Evolutionary conservation across 2,888 invertebrate genomes (phyloP), one percentile per base, ranked within the genome.

Genomic region (Eulithis prunata): DNA sequence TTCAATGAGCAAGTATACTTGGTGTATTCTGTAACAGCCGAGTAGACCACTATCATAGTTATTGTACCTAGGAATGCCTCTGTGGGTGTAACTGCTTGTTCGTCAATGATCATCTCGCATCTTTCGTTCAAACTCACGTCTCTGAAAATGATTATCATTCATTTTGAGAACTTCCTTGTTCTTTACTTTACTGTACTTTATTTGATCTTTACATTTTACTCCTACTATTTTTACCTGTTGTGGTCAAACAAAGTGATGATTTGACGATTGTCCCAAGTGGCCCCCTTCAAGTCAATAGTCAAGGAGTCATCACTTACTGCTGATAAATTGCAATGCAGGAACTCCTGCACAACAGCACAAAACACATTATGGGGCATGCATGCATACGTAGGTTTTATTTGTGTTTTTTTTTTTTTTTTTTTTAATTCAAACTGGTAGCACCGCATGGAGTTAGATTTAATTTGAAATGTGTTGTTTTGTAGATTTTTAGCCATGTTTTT

Each of bases 21-120:
- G 0, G 94, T 88, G 71, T 94, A 94, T 73, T 94, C 94, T 1
- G 94, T 94, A 13, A 83, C 80, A 3, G 91, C 94, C 3, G 91
- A 93, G 69, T 94, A 86, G 5, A 94, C 78, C 3, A 95, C 75
- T 12, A 91, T 79, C 66, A 95, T 89, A 5, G 79, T 80, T 13
- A 91, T 83, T 36, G 77, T 62, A n/a, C 80, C 82, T 55, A 82
- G 68, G 36, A 75, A 70, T 46, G 74, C 66, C 45, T 85, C 83
- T 7, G 80, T 56, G 7, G 74, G 62, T 52, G 75, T 67, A 14
- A 82, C 74, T 7, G 69, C 70, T 76, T 88, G 85, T 67, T 90
- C 91, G 7, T 87, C 83, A 7, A 86, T 73, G 5, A 78, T 47
- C 6, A 77, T 68, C 68, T 90, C 87, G 47, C 70, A 73, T 72